Evolutionary conservation across 1,140 invertebrate genomes (phyloP), one percentile per base, ranked within the genome.

Genomic region (Scaptomyza montana): DNA sequence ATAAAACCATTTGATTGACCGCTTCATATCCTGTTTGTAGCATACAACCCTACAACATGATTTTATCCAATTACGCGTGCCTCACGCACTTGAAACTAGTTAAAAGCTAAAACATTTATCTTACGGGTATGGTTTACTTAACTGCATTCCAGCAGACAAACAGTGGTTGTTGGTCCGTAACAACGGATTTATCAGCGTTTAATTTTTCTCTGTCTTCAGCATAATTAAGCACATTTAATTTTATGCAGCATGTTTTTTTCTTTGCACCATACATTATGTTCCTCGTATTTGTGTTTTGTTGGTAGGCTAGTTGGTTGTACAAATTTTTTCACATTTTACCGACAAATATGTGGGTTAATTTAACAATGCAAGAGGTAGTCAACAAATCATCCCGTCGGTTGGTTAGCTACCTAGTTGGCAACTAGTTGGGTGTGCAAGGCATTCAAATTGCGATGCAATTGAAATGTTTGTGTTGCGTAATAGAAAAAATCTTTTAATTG

Each of bases 401-500:
- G 50, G 13, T 43, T 43, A 60, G 55, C 10, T 54, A 63, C 33
- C 39, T 33, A 62, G 57, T 69, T 65, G 25, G 25, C 21, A 47
- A 12, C 45, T 6, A 55, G 43, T 19, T 59, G 19, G 47, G 16
- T 56, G 70, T 61, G 64, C 51, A 56, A 57, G 36, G 49, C 70
- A 77, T 65, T 65, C 60, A 74, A 74, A 69, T 68, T 59, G 59
- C 30, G 43, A 56, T 69, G 54, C 45, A 47, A 50, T 41, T 47
- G 47, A 49, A 64, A 64, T 67, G 78, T 59, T 68, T 53, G 36
- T 60, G 47, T 80, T 86, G 74, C 77, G 62, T 54, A 80, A 86
- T 63, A 60, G 62, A 61, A 84, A 68, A 57, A 65, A 77, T 85
- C 53, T 86, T 76, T 81, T 81, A 81, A 87, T 87, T 87, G 78